phyloP scores from a whole-genome alignment of 2,797 vertebrate species.

The Hafferia zeledoni region DNA sequence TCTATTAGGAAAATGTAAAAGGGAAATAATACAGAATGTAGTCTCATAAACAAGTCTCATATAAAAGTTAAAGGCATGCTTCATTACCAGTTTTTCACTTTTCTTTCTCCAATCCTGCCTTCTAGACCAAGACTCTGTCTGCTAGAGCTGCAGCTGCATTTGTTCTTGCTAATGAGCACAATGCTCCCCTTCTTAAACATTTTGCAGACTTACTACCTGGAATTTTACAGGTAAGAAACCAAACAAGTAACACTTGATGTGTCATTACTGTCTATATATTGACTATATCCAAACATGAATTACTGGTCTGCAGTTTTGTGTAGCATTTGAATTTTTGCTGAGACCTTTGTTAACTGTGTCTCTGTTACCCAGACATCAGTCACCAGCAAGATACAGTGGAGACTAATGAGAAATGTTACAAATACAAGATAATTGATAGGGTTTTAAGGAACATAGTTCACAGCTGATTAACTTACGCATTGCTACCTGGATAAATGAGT shows the following conservation, averaged over 20 bases:
- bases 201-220: slow-evolving; percentile 95
- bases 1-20: not conserved
- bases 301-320: not conserved
- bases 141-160: slow-evolving; percentile 94
- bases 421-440: not conserved
- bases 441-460: not conserved
- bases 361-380: not conserved
- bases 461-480: not conserved
- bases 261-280: not conserved
- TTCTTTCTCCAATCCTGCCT: slow-evolving; percentile 1
- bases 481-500: not conserved
- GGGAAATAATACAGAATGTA: not conserved
- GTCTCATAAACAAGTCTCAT: not conserved
- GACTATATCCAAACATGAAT: not conserved
- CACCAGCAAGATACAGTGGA: not conserved
- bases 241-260: not conserved
- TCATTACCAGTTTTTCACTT: not conserved
- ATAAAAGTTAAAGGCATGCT: not conserved
- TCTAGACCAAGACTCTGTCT: slow-evolving; percentile 90
- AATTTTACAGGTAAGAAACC: slow-evolving; percentile 88
- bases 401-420: not conserved
- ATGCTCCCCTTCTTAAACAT: slow-evolving; percentile 92
- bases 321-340: not conserved
- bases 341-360: not conserved
- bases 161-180: slow-evolving; percentile 93